Percentiles rank a stretch among this genome's conserved stretches.
Conservation (phyloP, 2,888 invertebrate species). For the Drosophila meridionalis region DNA sequence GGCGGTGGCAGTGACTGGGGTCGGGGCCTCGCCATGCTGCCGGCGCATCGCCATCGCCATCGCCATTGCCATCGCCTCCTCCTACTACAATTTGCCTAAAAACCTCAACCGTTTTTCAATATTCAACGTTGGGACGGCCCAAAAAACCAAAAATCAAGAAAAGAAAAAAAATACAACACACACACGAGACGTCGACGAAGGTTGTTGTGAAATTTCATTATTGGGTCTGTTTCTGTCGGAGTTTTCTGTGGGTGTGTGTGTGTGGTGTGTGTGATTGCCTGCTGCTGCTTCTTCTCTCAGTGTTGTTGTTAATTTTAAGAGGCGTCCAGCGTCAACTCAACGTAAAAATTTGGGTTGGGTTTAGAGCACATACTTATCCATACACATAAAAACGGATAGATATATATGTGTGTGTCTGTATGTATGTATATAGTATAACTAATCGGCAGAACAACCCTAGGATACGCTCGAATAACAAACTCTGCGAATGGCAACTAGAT, state of each 20-base stretch:
- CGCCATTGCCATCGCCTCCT: constrained; percentile 64
- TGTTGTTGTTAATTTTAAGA: constrained; percentile 67
- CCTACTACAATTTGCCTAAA: constrained; percentile 80
- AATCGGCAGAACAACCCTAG: constrained; percentile 12
- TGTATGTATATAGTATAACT: constrained; percentile 12
- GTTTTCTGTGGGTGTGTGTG: constrained; percentile 19
- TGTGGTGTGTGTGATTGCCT: constrained; percentile 52
- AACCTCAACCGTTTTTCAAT: constrained; percentile 79
- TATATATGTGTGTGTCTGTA: constrained; percentile 2
- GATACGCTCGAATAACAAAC: neutral
- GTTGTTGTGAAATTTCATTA: constrained; percentile 81
- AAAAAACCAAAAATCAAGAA: constrained; percentile 38
- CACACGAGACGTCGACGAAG: constrained; percentile 54
- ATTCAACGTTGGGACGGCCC: constrained; percentile 68
- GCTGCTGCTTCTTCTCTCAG: constrained; percentile 18
- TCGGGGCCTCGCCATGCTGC: constrained; percentile 38
- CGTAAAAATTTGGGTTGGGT: constrained; percentile 67
- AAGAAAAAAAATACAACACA: constrained; percentile 25
- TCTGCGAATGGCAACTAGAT: neutral
- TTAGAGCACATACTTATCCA: constrained; percentile 34
- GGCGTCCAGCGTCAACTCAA: constrained; percentile 78
- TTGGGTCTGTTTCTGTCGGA: constrained; percentile 67
- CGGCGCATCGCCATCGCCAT: constrained; percentile 55
- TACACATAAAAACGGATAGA: neutral
- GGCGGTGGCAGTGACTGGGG: constrained; percentile 44